Percentiles rank a stretch among this genome's conserved stretches.
phyloP scores from a whole-genome alignment of 2,888 invertebrate species.

The Rapana venosa region DNA sequence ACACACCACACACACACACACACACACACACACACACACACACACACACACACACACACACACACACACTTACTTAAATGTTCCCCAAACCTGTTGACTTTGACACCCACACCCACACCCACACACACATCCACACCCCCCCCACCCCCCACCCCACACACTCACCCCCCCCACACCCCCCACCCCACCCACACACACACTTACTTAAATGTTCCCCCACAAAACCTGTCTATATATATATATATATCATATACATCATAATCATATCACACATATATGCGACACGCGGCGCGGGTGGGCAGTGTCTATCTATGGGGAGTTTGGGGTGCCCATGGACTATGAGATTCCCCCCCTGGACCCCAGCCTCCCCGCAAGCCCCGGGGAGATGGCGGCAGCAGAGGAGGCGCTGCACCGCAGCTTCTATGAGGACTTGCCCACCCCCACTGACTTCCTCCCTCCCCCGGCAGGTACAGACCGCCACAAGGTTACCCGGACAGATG shows the following conservation, averaged over 20 bases:
- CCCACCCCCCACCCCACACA: not conserved
- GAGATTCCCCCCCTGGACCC: not conserved
- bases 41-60: not conserved
- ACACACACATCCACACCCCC: not conserved
- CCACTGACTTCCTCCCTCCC: not conserved
- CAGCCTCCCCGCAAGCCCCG: not conserved
- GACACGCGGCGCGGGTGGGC: not conserved
- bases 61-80: not conserved
- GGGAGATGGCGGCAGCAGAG: not conserved
- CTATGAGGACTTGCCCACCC: not conserved
- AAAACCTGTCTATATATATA: not conserved
- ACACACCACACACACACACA: too few relatives aligned
- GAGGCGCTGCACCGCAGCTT: not conserved
- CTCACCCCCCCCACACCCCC: not conserved
- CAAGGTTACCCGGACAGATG: not conserved
- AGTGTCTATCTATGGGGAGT: slow-evolving; percentile 9
- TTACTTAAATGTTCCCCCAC: not conserved
- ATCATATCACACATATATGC: too few relatives aligned
- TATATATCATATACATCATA: too few relatives aligned
- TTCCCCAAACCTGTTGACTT: not conserved
- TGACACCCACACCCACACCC: not conserved
- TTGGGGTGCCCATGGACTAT: slow-evolving; percentile 22
- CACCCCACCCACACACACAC: not conserved
- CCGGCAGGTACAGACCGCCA: not conserved
- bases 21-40: not conserved